Evolutionary conservation across 2,797 vertebrate species (phyloP).

Genomic region (Chlorospingus semifuscus): DNA sequence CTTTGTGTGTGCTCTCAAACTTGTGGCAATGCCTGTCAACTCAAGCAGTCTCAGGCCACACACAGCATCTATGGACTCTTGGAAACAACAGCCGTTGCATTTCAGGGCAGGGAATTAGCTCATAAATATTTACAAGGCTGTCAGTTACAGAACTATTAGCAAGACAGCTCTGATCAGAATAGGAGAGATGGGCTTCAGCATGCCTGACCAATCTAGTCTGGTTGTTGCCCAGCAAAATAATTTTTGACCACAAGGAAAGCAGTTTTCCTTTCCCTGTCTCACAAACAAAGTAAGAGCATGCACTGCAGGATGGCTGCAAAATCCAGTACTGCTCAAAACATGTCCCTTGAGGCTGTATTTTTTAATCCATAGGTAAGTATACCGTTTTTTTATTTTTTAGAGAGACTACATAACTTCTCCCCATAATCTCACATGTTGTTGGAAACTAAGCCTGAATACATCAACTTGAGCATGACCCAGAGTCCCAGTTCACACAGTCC

Average conservation of each 20-base stretch:
- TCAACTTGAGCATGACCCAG: background rate
- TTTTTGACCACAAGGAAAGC: background rate
- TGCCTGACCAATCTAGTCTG: background rate
- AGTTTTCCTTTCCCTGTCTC: background rate
- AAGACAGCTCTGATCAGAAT: background rate
- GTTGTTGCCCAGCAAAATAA: background rate
- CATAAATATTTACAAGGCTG: constrained; percentile 21
- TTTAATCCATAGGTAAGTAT: background rate
- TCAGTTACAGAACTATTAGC: background rate
- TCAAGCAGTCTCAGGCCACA: background rate
- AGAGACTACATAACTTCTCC: background rate
- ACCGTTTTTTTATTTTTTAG: background rate
- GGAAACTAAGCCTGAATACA: background rate
- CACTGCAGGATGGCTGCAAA: background rate
- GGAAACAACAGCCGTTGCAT: background rate
- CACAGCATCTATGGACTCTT: background rate
- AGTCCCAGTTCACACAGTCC: background rate
- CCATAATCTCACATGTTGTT: background rate
- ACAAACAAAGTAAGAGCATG: background rate
- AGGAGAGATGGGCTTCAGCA: background rate
- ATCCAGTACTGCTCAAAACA: background rate
- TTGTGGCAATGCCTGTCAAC: background rate
- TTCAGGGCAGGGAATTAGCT: background rate
- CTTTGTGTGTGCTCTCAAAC: background rate
- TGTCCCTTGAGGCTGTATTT: background rate